These are phyloP conservation scores for Carcina quercana DNA, from an alignment of 2,888 invertebrate genomes.

Conservation along the genomic window DNA sequence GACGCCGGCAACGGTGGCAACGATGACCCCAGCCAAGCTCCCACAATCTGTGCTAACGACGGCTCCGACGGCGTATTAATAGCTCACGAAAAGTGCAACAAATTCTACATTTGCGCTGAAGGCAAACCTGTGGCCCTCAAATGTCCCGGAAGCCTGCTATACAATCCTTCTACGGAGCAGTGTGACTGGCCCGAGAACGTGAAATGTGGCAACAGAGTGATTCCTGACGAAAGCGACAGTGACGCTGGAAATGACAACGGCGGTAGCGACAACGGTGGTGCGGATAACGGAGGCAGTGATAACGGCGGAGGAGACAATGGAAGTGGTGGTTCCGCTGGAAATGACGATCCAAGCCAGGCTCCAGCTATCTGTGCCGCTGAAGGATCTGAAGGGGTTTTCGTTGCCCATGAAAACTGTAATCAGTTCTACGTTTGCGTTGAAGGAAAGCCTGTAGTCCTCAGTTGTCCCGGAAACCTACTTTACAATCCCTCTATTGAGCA, in stretches of 20 bases:
- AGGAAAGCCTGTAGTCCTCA: conserved; percentile 24
- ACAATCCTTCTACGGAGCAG: conserved; percentile 21
- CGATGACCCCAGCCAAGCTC: conserved; percentile 15
- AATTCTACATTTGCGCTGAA: conserved; percentile 25
- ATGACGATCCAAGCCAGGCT: conserved; percentile 21
- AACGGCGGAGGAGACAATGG: conserved; percentile 6
- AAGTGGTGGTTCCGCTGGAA: conserved; percentile 15
- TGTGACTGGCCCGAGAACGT: conserved; percentile 24
- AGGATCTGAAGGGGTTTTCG: conserved; percentile 25
- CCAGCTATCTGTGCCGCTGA: conserved; percentile 26
- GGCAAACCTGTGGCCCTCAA: conserved; percentile 20
- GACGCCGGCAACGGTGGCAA: conserved; percentile 2
- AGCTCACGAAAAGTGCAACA: conserved; percentile 28
- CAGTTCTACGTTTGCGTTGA: conserved; percentile 31
- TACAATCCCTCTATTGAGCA: conserved; percentile 26
- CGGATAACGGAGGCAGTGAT: conserved; percentile 3
- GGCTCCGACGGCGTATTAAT: conserved; percentile 16
- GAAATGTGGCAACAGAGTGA: neutral
- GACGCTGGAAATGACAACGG: no score
- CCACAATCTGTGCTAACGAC: conserved; percentile 12
- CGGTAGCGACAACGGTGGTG: conserved; percentile 4
- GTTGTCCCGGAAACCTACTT: conserved; percentile 22
- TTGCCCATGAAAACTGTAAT: conserved; percentile 36
- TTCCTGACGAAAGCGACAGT: conserved; percentile 8
- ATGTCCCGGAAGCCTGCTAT: conserved; percentile 21